Evolutionary conservation across 1,140 invertebrate genomes (phyloP).

Genomic region (Drosophila ficusphila): DNA sequence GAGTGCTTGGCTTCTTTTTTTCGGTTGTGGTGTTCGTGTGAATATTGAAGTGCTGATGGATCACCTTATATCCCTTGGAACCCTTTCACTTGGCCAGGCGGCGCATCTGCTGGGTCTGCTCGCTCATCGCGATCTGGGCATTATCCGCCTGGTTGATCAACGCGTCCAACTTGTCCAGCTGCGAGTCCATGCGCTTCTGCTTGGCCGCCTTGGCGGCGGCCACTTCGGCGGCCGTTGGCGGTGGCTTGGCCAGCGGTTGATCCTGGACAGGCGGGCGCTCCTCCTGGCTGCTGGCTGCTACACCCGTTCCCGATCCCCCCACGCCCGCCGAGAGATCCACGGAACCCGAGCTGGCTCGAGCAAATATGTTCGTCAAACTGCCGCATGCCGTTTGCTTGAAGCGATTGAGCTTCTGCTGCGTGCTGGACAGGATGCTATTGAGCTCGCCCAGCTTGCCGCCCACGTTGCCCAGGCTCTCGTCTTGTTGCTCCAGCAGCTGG

Average conservation of each 20-base stretch:
- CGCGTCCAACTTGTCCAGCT: conserved; percentile 87
- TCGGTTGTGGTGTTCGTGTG: not conserved
- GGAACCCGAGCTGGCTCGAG: conserved; percentile 78
- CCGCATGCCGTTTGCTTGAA: conserved; percentile 88
- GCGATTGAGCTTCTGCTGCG: conserved; percentile 94
- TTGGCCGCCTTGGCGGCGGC: conserved; percentile 84
- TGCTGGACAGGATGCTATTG: conserved; percentile 90
- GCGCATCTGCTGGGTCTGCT: conserved; percentile 90
- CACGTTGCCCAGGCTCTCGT: conserved; percentile 89
- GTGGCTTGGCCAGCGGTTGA: conserved; percentile 80
- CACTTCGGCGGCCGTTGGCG: conserved; percentile 70
- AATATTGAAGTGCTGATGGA: not conserved
- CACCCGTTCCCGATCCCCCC: conserved; percentile 7
- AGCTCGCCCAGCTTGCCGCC: conserved; percentile 92
- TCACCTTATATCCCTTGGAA: not conserved
- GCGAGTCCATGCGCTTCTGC: conserved; percentile 86
- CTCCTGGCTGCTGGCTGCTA: conserved; percentile 34
- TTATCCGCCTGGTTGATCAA: conserved; percentile 88
- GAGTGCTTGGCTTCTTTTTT: not conserved
- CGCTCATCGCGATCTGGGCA: conserved; percentile 87
- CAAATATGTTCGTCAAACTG: conserved; percentile 74
- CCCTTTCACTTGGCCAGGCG: conserved; percentile 86
- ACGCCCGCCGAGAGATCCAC: conserved; percentile 33
- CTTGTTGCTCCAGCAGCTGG: conserved; percentile 88
- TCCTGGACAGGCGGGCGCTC: conserved; percentile 82